phyloP scores from a whole-genome alignment of 2,113 vertebrate genomes.

The Cheirogaleus medius region DNA sequence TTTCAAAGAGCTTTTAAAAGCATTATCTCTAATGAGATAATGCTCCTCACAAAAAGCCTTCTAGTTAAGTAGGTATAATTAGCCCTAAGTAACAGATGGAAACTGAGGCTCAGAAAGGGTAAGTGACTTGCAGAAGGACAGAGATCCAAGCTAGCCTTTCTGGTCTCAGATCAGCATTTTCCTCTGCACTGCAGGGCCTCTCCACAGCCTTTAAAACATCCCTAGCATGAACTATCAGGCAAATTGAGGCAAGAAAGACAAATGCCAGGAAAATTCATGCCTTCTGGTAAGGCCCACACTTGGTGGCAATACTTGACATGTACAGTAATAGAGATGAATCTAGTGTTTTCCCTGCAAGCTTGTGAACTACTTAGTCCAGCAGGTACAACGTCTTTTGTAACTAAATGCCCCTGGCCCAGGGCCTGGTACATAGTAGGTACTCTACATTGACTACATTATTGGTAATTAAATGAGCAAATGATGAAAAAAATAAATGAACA shows the following conservation, averaged over 20 bases:
- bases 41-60: conserved; percentile 33
- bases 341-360: neutral
- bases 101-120: conserved; percentile 58
- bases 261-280: neutral
- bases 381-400: neutral
- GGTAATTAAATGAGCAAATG: neutral
- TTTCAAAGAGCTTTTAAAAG: conserved; percentile 67
- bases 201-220: neutral
- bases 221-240: neutral
- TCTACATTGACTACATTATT: neutral
- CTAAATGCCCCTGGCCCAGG: neutral
- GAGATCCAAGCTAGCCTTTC: neutral
- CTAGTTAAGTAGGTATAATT: conserved; percentile 56
- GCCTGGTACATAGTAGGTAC: neutral
- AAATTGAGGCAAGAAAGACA: conserved; percentile 31
- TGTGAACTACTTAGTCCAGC: neutral
- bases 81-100: conserved; percentile 47
- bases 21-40: conserved; percentile 67
- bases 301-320: neutral
- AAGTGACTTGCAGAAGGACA: conserved; percentile 24
- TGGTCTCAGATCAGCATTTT: neutral
- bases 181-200: neutral
- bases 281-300: neutral
- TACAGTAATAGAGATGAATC: neutral
- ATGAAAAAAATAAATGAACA: neutral